phyloP scores from a whole-genome alignment of 2,797 vertebrate species.

The Typhlichthys subterraneus region DNA sequence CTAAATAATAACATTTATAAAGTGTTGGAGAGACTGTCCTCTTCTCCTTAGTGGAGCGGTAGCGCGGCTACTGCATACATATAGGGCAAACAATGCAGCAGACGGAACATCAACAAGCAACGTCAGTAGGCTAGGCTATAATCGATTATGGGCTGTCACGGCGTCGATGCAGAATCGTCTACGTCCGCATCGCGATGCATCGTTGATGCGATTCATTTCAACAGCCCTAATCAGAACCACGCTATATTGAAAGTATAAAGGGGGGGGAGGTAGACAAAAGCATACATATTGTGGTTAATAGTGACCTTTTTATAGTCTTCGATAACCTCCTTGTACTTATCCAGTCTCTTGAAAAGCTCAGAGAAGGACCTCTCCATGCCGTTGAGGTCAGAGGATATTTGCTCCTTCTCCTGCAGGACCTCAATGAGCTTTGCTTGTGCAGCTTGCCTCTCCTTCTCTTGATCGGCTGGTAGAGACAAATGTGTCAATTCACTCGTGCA shows the following conservation, averaged over 20 bases:
- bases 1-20: too few species aligned
- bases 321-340: constrained; percentile 88
- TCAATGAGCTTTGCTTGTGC: constrained; percentile 74
- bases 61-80: too few species aligned
- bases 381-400: constrained; percentile 81
- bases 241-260: not conserved
- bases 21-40: too few species aligned
- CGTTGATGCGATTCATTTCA: too few species aligned
- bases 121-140: too few species aligned
- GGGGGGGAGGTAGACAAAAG: not conserved
- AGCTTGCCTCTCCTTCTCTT: constrained; percentile 78
- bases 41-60: too few species aligned
- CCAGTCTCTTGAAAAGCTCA: constrained; percentile 89
- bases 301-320: constrained; percentile 88
- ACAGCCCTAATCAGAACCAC: not conserved
- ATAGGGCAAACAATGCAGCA: too few species aligned
- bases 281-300: not conserved
- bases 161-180: too few species aligned
- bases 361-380: constrained; percentile 88
- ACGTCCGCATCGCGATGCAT: too few species aligned
- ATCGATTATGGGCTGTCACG: too few species aligned
- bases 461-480: constrained; percentile 74
- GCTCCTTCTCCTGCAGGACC: constrained; percentile 83
- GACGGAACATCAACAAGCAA: too few species aligned
- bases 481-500: not conserved